These are phyloP conservation scores for Azorinus chamasolen DNA, from an alignment of 2,888 invertebrate genomes.

Conservation along the genomic window DNA sequence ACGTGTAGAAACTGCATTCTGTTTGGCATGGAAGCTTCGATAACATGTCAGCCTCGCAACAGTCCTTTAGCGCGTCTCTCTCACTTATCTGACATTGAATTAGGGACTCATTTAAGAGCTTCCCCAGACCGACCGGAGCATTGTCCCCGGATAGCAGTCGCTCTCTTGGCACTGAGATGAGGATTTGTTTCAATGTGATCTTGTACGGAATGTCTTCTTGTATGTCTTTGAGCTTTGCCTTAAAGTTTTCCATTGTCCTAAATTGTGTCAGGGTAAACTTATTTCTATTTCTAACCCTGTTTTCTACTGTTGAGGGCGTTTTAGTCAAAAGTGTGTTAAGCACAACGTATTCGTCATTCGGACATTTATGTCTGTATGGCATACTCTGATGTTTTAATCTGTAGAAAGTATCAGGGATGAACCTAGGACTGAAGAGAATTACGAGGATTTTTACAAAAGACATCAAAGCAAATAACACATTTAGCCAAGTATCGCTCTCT, in stretches of 20 bases:
- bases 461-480: background rate
- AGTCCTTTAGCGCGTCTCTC: background rate
- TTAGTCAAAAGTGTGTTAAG: constrained; percentile 32
- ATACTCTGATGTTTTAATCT: constrained; percentile 24
- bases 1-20: too few relatives aligned
- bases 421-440: background rate
- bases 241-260: constrained; percentile 43
- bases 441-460: background rate
- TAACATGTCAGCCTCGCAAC: constrained; percentile 54
- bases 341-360: constrained; percentile 13
- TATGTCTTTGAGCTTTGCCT: constrained; percentile 38
- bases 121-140: background rate
- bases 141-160: background rate
- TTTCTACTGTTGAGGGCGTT: constrained; percentile 23
- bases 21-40: constrained; percentile 8
- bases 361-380: constrained; percentile 15
- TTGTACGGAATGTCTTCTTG: constrained; percentile 33
- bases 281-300: constrained; percentile 13
- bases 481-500: background rate
- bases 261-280: constrained; percentile 41
- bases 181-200: constrained; percentile 57
- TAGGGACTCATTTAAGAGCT: background rate
- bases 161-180: constrained; percentile 41
- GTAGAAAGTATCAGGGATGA: background rate
- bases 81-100: background rate